Evolutionary conservation across 1,140 invertebrate species (phyloP), one percentile per base, ranked within the genome.

Genomic region (Nomia melanderi): DNA sequence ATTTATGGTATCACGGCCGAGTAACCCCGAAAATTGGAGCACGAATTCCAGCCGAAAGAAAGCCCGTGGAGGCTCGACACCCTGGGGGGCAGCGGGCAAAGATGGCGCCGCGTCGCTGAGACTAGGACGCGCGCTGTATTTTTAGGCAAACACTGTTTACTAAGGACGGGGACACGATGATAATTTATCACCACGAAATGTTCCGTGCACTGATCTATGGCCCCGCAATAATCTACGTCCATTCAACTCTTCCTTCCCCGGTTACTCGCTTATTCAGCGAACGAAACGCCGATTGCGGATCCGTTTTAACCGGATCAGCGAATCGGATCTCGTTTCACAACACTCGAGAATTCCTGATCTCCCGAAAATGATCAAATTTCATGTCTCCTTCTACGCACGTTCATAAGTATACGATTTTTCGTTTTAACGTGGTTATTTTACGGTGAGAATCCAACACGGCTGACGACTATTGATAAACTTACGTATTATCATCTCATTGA

Each of bases 131-230:
- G 27, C 36, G 3, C 31, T 41, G n/a, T 79, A 76, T 27, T 77
- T 77, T 50, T 77, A 59, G 23, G 25, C 41, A 50, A 65, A 25
- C 25, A 50, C n/a, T 57, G 47, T 63, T 65, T 76, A 62, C 67
- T 77, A 57, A 69, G 31, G 31, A 7, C 57, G 6, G 53, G 20
- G 63, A 56, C n/a, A 1, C 27, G 23, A 60, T 78, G 9, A 66
- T 81, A 72, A 73, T 72, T 78, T 63, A 81, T 81, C 67, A 0
- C 36, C n/a, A 29, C n/a, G 25, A 60, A 67, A 29, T 20, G 27
- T 44, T 65, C 44, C 31, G 39, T 29, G 23, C 39, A 20, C 12
- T 72, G 60, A 77, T 71, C 62, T 72, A 66, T 72, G 50, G 57
- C 50, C 41, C 53, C 41, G 36, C 14, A 27, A 71, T 72, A 67